These are phyloP conservation scores for Actenoides lindsayi DNA, from an alignment of 2,113 vertebrate genomes.

Conservation along the genomic window DNA sequence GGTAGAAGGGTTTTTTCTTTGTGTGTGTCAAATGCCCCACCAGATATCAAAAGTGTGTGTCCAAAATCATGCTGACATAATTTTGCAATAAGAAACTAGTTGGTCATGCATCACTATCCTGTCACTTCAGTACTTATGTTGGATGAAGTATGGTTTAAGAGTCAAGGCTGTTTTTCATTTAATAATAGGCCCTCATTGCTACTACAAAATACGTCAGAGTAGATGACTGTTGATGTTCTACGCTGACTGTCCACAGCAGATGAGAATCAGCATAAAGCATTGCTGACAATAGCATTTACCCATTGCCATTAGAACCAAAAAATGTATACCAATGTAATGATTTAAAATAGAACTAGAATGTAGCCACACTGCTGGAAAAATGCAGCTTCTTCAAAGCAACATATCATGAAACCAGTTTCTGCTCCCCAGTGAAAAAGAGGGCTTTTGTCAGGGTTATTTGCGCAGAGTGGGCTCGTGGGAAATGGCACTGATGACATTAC, in stretches of 20 bases:
- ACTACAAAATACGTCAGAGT: background rate
- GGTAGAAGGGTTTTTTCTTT: background rate
- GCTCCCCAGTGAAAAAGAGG: background rate
- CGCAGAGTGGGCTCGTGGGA: background rate
- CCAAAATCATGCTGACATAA: background rate
- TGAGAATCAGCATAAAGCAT: background rate
- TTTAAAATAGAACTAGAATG: background rate
- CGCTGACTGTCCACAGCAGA: background rate
- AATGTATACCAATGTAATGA: background rate
- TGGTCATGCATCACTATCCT: background rate
- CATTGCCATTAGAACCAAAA: background rate
- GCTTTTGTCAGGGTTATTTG: background rate
- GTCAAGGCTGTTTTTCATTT: background rate
- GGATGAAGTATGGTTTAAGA: background rate
- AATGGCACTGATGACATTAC: background rate
- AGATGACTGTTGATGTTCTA: background rate
- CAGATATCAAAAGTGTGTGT: background rate
- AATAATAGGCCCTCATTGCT: background rate
- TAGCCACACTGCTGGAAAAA: background rate
- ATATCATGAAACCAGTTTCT: no score
- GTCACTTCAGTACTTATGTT: background rate
- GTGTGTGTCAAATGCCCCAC: background rate
- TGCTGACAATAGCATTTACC: background rate
- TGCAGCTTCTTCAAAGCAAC: background rate
- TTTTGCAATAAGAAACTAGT: background rate